Percentiles rank a stretch among this genome's conserved stretches.
These are phyloP conservation scores for Galaxea fascicularis DNA, from an alignment of 92 coral and sea anemone species.

Conservation along the genomic window DNA sequence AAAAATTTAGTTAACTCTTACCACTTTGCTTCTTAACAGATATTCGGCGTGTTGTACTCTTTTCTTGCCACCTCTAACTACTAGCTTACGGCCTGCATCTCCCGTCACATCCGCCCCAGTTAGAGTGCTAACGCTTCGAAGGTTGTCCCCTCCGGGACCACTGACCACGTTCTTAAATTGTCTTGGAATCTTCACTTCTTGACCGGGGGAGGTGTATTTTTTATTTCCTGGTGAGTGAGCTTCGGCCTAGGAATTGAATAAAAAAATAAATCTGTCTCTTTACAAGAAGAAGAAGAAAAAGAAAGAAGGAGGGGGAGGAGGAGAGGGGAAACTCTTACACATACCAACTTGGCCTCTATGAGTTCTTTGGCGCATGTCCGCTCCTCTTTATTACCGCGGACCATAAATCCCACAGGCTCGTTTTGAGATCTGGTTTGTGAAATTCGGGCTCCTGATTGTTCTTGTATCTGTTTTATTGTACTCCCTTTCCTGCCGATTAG, in stretches of 20 bases:
- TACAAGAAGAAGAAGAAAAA: no score
- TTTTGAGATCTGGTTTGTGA: background rate
- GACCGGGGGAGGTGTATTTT: conserved; percentile 15
- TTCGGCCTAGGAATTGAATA: background rate
- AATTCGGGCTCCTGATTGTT: conserved; percentile 15
- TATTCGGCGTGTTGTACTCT: conserved; percentile 25
- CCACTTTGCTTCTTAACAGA: conserved; percentile 24
- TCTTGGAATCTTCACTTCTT: conserved; percentile 8
- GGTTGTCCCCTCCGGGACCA: conserved; percentile 40
- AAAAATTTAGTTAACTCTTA: background rate
- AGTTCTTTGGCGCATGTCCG: conserved; percentile 1
- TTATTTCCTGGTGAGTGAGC: background rate
- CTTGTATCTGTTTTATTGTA: conserved; percentile 4
- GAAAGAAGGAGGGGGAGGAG: no score
- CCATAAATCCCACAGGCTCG: background rate
- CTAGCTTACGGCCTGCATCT: background rate
- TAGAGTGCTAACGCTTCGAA: conserved; percentile 31
- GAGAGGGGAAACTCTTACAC: background rate
- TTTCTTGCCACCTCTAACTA: conserved; percentile 8
- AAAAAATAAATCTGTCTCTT: no score
- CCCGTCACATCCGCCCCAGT: conserved; percentile 31
- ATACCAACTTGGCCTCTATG: background rate
- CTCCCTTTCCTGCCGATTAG: conserved; percentile 34
- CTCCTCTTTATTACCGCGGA: background rate
- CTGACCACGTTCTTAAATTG: conserved; percentile 12